Percentiles rank a stretch among this genome's conserved stretches.
Conservation (phyloP, 1,140 invertebrate genomes). For the Galleria mellonella region DNA sequence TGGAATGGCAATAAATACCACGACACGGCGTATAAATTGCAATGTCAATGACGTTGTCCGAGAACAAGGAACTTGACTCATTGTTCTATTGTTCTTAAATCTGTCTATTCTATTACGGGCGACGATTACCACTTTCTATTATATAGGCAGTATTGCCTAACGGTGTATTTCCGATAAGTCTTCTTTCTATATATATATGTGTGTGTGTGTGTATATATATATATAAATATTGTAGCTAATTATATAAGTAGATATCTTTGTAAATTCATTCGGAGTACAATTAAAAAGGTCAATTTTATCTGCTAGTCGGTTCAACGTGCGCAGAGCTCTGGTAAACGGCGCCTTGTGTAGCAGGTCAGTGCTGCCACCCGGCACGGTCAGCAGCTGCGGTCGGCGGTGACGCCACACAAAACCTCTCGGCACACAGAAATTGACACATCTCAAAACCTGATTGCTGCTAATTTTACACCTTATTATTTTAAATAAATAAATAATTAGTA, state of each 20-base stretch:
- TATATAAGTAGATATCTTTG: neutral
- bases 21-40: too few species aligned
- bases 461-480: neutral
- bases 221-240: neutral
- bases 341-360: neutral
- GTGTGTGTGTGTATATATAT: too few species aligned
- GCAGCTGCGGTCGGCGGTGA: conserved; percentile 3
- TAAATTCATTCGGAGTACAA: neutral
- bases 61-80: too few species aligned
- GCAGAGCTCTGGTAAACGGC: neutral
- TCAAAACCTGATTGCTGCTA: neutral
- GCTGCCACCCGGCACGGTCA: neutral
- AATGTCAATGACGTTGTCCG: too few species aligned
- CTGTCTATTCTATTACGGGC: too few species aligned
- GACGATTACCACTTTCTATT: too few species aligned
- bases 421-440: neutral
- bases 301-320: neutral
- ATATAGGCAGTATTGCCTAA: too few species aligned
- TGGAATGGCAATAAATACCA: too few species aligned
- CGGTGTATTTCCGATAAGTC: too few species aligned
- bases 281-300: neutral
- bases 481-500: conserved; percentile 2
- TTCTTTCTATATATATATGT: too few species aligned
- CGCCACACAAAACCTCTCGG: conserved; percentile 1
- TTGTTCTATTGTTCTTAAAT: too few species aligned